Evolutionary conservation across 1,140 invertebrate species (phyloP), one percentile per base, ranked within the genome.

Genomic region (Drosophila nasuta): DNA sequence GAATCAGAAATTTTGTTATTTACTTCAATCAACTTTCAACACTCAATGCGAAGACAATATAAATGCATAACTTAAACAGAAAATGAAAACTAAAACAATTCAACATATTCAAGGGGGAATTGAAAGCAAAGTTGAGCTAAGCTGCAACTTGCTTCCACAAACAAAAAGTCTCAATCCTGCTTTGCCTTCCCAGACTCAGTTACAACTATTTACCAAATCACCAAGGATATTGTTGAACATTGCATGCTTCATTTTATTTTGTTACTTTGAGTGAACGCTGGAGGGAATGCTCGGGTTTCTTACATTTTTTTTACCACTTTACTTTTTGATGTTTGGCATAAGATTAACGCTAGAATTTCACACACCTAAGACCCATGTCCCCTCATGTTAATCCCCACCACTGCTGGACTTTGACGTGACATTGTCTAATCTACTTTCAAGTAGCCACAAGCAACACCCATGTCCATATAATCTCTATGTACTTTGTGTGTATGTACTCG

Each of bases 401-500:
- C 30, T 15, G 77, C 66, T 67, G 75, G 79, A 88, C 72, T 63
- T 49, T 65, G 72, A 77, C 67, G 83, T 87, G 77, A 88, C 83
- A 74, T 78, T 87, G 69, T 76, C 68, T 88, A 88, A 88, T 87
- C 83, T 80, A 80, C 83, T 88, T 83, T 77, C 69, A 66, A 87
- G 85, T 80, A 88, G 83, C 82, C 82, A 87, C 79, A 87, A 82
- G 83, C 83, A 80, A 87, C 83, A 88, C 63, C 83, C 83, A 88
- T 87, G 80, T 78, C 82, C 75, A 46, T 75, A 76, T 79, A 86
- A 86, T 86, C 72, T 77, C 52, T 46, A 38, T 38, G 41, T 7
- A 25, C 11, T 41, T 1, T 13, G 41, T n/a, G 7, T 43, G 41
- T 3, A 15, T 56, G 30, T 35, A 25, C 20, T 25, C 20, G 20